phyloP scores from a whole-genome alignment of 2,888 invertebrate genomes.

The Campoplex nolae region DNA sequence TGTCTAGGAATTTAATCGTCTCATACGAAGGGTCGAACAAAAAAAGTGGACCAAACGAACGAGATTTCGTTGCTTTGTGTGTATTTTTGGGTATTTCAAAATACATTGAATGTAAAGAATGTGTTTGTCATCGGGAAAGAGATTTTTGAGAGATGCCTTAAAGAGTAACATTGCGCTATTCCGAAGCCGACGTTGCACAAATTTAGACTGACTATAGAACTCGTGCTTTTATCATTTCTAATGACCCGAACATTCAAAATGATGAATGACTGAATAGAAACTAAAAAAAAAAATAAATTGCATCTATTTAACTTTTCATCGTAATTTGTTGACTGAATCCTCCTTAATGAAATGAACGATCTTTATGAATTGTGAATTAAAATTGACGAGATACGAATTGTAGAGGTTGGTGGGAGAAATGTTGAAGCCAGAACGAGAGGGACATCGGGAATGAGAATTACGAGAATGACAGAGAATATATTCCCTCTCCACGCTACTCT shows the following conservation, averaged over 20 bases:
- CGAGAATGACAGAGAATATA: constrained; percentile 26
- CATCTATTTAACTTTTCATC: constrained; percentile 21
- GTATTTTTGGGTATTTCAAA: background rate
- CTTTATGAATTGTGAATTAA: constrained; percentile 50
- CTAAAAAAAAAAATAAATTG: constrained; percentile 8
- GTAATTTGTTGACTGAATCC: constrained; percentile 4
- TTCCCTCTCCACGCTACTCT: constrained; percentile 49
- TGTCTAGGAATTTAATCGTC: constrained; percentile 45
- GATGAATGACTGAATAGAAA: constrained; percentile 4
- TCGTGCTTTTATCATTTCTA: background rate
- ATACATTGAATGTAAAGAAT: background rate
- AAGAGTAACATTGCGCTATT: background rate
- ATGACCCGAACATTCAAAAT: background rate
- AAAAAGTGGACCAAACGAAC: background rate
- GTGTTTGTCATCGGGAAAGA: background rate
- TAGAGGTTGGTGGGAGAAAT: constrained; percentile 26
- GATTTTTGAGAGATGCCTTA: background rate
- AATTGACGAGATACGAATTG: constrained; percentile 56
- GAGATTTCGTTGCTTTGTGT: background rate
- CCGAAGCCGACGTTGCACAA: background rate
- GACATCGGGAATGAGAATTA: background rate
- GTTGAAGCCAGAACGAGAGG: constrained; percentile 17
- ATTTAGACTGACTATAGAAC: background rate
- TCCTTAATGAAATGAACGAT: constrained; percentile 52
- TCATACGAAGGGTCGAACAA: background rate